phyloP scores from a whole-genome alignment of 2,888 invertebrate species.

The Lepidochrysops patricia region DNA sequence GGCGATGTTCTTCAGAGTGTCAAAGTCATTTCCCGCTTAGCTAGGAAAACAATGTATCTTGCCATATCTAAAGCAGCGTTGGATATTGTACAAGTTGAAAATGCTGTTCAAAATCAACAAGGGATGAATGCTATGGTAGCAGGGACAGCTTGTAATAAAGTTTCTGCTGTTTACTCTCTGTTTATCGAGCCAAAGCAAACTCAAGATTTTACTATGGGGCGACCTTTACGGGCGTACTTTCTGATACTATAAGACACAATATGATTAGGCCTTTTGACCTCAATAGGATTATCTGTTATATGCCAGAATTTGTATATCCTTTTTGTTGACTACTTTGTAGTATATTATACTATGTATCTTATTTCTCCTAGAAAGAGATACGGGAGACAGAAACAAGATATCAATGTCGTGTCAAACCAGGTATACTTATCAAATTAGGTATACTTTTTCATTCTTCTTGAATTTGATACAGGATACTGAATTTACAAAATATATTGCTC shows the following conservation, averaged over 20 bases:
- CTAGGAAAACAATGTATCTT: neutral
- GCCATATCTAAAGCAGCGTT: neutral
- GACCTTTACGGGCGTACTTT: neutral
- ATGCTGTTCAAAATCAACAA: neutral
- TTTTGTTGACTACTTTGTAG: neutral
- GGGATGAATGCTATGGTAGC: neutral
- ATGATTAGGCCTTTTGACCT: neutral
- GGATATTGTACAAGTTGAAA: neutral
- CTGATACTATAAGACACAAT: neutral
- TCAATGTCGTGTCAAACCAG: no score
- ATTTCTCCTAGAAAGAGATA: no score
- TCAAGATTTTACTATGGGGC: slow-evolving; percentile 39
- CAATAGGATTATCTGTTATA: neutral
- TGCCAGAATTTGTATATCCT: neutral
- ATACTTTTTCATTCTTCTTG: no score
- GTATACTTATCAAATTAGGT: no score
- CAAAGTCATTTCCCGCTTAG: neutral
- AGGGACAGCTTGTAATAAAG: slow-evolving; percentile 52
- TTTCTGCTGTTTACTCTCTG: slow-evolving; percentile 63
- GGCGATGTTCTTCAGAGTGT: neutral
- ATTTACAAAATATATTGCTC: no score
- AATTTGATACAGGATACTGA: no score
- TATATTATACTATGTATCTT: no score
- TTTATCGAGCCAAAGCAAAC: slow-evolving; percentile 60
- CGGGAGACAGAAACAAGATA: no score